Conservation (phyloP, 2,113 vertebrate genomes). For the Semnornis frantzii region DNA sequence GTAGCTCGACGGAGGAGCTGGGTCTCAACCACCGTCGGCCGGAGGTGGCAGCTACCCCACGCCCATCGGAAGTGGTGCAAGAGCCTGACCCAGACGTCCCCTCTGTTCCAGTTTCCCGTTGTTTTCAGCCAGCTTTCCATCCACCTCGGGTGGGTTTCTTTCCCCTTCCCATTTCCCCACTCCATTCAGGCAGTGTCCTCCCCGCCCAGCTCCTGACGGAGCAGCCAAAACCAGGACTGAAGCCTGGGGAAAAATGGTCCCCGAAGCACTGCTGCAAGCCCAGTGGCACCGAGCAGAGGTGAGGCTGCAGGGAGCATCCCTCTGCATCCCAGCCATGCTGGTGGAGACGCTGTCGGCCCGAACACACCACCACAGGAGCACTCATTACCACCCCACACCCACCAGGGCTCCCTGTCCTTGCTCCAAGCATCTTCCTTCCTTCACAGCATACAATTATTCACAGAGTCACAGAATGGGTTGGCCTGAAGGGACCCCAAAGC, state of each 20-base stretch:
- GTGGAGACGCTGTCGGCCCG: rapidly evolving
- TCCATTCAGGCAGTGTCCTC: not conserved
- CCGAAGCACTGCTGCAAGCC: rapidly evolving
- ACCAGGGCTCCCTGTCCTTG: not conserved
- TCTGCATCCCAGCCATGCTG: rapidly evolving
- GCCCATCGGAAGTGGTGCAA: not conserved
- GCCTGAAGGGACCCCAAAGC: too few species aligned
- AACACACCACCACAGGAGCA: not conserved
- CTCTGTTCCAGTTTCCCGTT: not conserved
- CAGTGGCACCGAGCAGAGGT: not conserved
- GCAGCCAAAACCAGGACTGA: rapidly evolving
- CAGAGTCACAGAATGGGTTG: too few species aligned
- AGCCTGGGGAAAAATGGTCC: not conserved
- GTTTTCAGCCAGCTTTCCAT: not conserved
- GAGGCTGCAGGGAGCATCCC: not conserved
- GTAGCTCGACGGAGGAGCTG: rapidly evolving
- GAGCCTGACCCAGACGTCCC: conserved; percentile 1
- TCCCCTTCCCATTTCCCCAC: not conserved
- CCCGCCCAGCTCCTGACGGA: not conserved
- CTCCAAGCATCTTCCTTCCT: not conserved
- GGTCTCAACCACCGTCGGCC: not conserved
- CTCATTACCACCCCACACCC: rapidly evolving
- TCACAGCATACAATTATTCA: not conserved
- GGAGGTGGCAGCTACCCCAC: not conserved
- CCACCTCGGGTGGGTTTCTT: not conserved